Conservation (phyloP, 2,888 invertebrate genomes). For the Lycia hirtaria region DNA sequence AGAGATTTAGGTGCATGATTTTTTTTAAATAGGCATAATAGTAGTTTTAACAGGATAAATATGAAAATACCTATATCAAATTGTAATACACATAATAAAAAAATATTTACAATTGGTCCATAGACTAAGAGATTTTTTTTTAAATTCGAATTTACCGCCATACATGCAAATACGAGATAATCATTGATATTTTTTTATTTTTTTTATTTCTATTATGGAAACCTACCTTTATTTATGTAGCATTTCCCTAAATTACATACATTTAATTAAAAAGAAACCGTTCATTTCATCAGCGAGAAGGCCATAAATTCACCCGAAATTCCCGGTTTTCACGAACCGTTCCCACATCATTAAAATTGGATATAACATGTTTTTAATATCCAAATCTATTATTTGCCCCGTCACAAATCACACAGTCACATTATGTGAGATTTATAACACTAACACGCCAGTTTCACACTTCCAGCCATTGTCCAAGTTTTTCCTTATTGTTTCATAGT, state of each 20-base stretch:
- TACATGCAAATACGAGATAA: too few relatives aligned
- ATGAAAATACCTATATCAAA: too few relatives aligned
- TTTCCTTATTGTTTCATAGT: neutral
- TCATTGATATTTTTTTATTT: too few relatives aligned
- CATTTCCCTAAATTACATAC: neutral
- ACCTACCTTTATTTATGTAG: neutral
- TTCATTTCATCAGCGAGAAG: conserved; percentile 14
- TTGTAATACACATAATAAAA: too few relatives aligned
- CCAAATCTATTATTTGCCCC: conserved; percentile 41
- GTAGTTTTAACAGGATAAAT: too few relatives aligned
- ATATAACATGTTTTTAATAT: conserved; percentile 39
- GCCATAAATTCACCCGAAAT: conserved; percentile 25
- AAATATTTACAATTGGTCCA: too few relatives aligned
- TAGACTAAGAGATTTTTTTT: too few relatives aligned
- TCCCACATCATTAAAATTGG: conserved; percentile 36
- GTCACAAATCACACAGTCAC: conserved; percentile 47
- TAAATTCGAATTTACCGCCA: too few relatives aligned
- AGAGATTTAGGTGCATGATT: too few relatives aligned
- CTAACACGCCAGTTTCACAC: conserved; percentile 7
- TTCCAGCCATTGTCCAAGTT: neutral
- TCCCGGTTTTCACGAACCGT: conserved; percentile 31
- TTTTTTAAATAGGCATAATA: too few relatives aligned
- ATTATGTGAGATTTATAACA: conserved; percentile 44
- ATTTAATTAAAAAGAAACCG: conserved; percentile 13
- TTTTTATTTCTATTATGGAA: too few relatives aligned